Evolutionary conservation across 1,140 invertebrate genomes (phyloP).

Genomic region (Macrotrachela quadricornifera): DNA sequence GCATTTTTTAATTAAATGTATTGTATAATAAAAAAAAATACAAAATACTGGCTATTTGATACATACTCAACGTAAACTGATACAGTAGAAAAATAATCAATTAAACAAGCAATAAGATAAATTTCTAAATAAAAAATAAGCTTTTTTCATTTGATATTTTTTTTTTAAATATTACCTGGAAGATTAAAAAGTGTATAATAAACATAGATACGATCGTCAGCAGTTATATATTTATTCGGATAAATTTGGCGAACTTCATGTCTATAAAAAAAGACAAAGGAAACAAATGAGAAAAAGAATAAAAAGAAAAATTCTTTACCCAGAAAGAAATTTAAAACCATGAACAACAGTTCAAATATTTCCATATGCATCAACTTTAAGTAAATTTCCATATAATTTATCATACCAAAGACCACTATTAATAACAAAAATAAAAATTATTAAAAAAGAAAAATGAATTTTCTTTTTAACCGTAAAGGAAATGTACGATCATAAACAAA

Average conservation of each 20-base stretch:
- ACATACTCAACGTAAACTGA: not conserved
- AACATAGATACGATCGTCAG: slow-evolving; percentile 77
- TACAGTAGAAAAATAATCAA: slow-evolving; percentile 3
- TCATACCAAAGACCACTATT: slow-evolving; percentile 89
- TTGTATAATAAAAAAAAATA: no score
- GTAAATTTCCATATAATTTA: slow-evolving; percentile 72
- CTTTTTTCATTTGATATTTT: no score
- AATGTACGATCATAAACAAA: slow-evolving; percentile 94
- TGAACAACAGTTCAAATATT: slow-evolving; percentile 91
- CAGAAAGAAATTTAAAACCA: slow-evolving; percentile 81
- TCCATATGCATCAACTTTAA: slow-evolving; percentile 93
- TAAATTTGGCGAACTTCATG: slow-evolving; percentile 38
- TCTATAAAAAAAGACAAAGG: not conserved
- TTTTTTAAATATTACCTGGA: no score
- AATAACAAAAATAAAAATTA: not conserved
- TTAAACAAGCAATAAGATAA: slow-evolving; percentile 2
- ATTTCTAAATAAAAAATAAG: no score
- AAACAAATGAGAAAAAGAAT: not conserved
- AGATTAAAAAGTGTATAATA: slow-evolving; percentile 91
- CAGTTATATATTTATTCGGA: slow-evolving; percentile 89
- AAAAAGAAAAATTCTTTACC: slow-evolving; percentile 46
- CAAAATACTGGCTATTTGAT: no score
- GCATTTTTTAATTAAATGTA: not conserved
- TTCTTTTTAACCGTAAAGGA: slow-evolving; percentile 49
- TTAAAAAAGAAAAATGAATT: not conserved